Conservation (phyloP, 1,140 invertebrate genomes). For the Pachypeltis micranthus region DNA sequence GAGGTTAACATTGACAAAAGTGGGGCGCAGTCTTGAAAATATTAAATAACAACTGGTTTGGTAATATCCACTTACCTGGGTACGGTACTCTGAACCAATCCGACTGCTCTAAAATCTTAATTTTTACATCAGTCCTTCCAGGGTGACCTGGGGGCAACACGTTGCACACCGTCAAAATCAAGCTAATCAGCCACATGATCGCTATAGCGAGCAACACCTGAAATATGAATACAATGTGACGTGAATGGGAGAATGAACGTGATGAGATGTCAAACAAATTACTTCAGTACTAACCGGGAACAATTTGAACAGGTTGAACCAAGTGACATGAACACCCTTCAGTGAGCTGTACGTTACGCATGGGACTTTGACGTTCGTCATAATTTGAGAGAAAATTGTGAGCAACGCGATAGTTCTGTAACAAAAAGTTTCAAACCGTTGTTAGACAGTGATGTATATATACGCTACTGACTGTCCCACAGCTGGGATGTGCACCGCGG, state of each 20-base stretch:
- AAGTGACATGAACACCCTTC: constrained; percentile 43
- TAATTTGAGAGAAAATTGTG: constrained; percentile 69
- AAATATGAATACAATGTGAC: constrained; percentile 5
- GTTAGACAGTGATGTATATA: too few relatives aligned
- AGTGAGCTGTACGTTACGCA: constrained; percentile 46
- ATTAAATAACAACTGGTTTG: too few relatives aligned
- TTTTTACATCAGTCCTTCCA: constrained; percentile 64
- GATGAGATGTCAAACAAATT: not conserved
- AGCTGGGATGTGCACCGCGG: too few relatives aligned
- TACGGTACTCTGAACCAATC: constrained; percentile 78
- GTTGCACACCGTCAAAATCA: constrained; percentile 55
- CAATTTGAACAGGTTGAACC: constrained; percentile 66
- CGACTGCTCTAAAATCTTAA: constrained; percentile 56
- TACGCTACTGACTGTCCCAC: too few relatives aligned
- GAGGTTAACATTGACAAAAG: too few relatives aligned
- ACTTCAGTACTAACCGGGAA: constrained; percentile 53
- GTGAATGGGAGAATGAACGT: not conserved
- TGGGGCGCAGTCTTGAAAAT: too few relatives aligned
- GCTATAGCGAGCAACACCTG: constrained; percentile 69
- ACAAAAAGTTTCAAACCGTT: constrained; percentile 27
- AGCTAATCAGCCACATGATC: constrained; percentile 67
- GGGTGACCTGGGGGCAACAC: constrained; percentile 52
- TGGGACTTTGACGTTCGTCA: constrained; percentile 55
- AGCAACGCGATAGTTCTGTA: constrained; percentile 67
- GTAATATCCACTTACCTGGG: constrained; percentile 44